Conservation (phyloP, 37 sponge, comb jelly and placozoan species). For the Petrosia ficiformis region DNA sequence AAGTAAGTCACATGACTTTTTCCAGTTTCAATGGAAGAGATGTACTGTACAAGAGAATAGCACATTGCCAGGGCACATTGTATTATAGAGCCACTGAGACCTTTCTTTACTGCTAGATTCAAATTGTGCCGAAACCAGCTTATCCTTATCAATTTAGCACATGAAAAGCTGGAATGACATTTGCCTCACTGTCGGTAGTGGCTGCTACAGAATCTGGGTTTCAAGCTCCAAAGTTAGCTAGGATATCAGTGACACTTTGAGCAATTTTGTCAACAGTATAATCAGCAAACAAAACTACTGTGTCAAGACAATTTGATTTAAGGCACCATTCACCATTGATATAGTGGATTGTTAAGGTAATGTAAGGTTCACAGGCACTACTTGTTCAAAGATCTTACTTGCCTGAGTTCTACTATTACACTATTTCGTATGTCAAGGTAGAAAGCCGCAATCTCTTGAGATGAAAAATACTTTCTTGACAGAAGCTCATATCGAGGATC, state of each 20-base stretch:
- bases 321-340: slow-evolving; percentile 25
- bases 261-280: slow-evolving; percentile 18
- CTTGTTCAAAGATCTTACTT: too few species aligned
- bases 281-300: slow-evolving; percentile 3
- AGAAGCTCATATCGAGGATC: slow-evolving; percentile 13
- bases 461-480: slow-evolving; percentile 1
- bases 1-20: slow-evolving; percentile 1
- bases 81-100: slow-evolving; percentile 1
- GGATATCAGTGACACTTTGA: neutral
- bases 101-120: slow-evolving; percentile 19
- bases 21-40: slow-evolving; percentile 1
- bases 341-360: slow-evolving; percentile 34
- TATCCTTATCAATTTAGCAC: neutral
- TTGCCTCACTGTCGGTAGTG: slow-evolving; percentile 1
- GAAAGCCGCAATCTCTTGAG: neutral
- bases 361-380: slow-evolving; percentile 9
- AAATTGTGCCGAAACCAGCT: slow-evolving; percentile 24
- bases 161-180: neutral
- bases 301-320: slow-evolving; percentile 13
- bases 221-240: neutral
- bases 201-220: neutral
- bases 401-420: neutral
- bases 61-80: slow-evolving; percentile 7
- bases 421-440: neutral
- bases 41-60: neutral